Evolutionary conservation across 2,888 invertebrate genomes (phyloP), one percentile per base, ranked within the genome.

Genomic region (Tetramorium bicarinatum): DNA sequence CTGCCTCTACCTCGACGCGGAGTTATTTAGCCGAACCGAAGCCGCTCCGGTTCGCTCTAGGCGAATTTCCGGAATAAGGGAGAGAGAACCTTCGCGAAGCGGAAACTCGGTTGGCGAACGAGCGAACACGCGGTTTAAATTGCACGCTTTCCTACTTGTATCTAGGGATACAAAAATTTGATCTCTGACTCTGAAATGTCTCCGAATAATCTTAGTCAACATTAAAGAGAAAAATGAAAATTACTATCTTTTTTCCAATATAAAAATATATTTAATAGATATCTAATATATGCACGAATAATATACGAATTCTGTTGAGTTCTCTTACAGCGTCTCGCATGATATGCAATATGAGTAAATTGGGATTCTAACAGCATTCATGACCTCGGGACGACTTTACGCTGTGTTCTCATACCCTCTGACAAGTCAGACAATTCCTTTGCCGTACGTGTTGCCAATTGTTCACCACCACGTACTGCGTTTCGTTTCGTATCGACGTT

Each of bases 401-500:
- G 81, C 83, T 8, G 79, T 8, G 79, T 79, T 85, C 80, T 85
- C 85, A 82, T 85, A 80, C 79, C 74, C 69, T 71, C 76, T 13
- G 29, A 49, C 62, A 38, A 47, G 80, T 41, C 71, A 41, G 18
- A 59, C n/a, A 64, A 18, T 83, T 54, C 15, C 76, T 83, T 85
- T 62, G 80, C 21, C 75, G 81, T 77, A 56, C 75, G 62, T 54
- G 44, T 49, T 61, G 38, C 71, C 74, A 77, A 77, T 54, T 59
- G 74, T 61, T 67, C 54, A 34, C 41, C 72, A 61, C 67, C 52
- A 44, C 72, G 79, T 47, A 80, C 72, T 64, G 34, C 34, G n/a
- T 86, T 86, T 87, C 87, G 88, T 88, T 87, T 87, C 89, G 82
- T 91, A 92, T 93, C 92, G 92, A 93, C 91, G 92, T 92, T 91